Conservation (phyloP, 64 coral and sea anemone genomes). For the Stylophora pistillata region DNA sequence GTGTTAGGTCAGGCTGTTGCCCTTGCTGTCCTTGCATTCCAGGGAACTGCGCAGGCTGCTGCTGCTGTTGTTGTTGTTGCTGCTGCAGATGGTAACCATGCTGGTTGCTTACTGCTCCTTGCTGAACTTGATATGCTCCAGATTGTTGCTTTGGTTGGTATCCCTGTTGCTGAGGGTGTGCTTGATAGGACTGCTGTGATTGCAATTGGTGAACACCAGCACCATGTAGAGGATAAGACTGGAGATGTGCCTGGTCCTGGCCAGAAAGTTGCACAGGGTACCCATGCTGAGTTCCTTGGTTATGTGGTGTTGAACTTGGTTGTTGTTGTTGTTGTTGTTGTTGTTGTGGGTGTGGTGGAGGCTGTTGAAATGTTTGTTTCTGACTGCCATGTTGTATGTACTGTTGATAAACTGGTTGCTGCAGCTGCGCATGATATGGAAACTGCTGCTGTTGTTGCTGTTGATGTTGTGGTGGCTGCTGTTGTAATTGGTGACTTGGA, state of each 20-base stretch:
- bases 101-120: constrained; percentile 1
- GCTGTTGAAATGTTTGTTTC: constrained; percentile 6
- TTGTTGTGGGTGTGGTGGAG: background rate
- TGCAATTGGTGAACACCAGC: constrained; percentile 5
- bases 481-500: constrained; percentile 21
- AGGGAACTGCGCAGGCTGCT: constrained; percentile 3
- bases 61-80: constrained; percentile 1
- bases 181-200: constrained; percentile 16
- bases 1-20: constrained; percentile 21
- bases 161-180: constrained; percentile 23
- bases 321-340: constrained; percentile 2
- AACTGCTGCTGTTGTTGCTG: constrained; percentile 45
- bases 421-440: constrained; percentile 20
- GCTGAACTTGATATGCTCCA: constrained; percentile 14
- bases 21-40: constrained; percentile 36
- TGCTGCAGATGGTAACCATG: constrained; percentile 30
- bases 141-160: constrained; percentile 35
- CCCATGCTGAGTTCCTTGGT: constrained; percentile 45
- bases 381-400: constrained; percentile 21
- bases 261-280: constrained; percentile 11
- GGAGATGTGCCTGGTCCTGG: constrained; percentile 31
- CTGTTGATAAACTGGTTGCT: constrained; percentile 43
- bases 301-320: constrained; percentile 2
- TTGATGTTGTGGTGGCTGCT: constrained; percentile 4
- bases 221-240: constrained; percentile 34